A percentile compares a stretch with the other conserved stretches of the same genome.
phyloP scores from a whole-genome alignment of 1,140 invertebrate genomes.

The Formica selysi region DNA sequence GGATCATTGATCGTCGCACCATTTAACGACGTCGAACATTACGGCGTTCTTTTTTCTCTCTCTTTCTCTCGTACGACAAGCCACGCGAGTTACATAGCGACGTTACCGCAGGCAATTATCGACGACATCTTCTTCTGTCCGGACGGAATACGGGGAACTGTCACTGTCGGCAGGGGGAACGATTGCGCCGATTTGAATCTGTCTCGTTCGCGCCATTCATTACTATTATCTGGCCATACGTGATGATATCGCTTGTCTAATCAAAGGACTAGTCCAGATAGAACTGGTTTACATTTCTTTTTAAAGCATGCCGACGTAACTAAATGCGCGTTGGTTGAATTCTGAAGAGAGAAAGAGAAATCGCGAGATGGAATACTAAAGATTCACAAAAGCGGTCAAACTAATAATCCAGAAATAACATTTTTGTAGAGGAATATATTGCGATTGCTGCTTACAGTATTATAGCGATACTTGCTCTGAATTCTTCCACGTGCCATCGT shows the following conservation, averaged over 20 bases:
- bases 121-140: slow-evolving; percentile 44
- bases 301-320: background rate
- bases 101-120: slow-evolving; percentile 45
- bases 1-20: slow-evolving; percentile 57
- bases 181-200: slow-evolving; percentile 47
- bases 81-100: slow-evolving; percentile 33
- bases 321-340: slow-evolving; percentile 2
- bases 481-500: background rate
- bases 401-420: background rate
- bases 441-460: background rate
- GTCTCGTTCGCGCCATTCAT: slow-evolving; percentile 36
- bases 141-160: slow-evolving; percentile 28
- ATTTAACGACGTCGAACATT: slow-evolving; percentile 55
- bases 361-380: slow-evolving; percentile 17
- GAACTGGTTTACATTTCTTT: slow-evolving; percentile 45
- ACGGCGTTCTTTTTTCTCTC: slow-evolving; percentile 15
- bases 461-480: background rate
- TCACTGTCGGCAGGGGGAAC: slow-evolving; percentile 45
- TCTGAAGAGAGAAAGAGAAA: background rate
- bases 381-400: background rate
- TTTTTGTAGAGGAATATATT: background rate
- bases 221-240: slow-evolving; percentile 19
- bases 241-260: slow-evolving; percentile 27
- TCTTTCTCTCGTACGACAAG: slow-evolving; percentile 25
- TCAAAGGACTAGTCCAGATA: background rate